A percentile compares a stretch with the other conserved stretches of the same genome.
Conservation (phyloP, 2,113 vertebrate genomes). For the Garra rufa region DNA sequence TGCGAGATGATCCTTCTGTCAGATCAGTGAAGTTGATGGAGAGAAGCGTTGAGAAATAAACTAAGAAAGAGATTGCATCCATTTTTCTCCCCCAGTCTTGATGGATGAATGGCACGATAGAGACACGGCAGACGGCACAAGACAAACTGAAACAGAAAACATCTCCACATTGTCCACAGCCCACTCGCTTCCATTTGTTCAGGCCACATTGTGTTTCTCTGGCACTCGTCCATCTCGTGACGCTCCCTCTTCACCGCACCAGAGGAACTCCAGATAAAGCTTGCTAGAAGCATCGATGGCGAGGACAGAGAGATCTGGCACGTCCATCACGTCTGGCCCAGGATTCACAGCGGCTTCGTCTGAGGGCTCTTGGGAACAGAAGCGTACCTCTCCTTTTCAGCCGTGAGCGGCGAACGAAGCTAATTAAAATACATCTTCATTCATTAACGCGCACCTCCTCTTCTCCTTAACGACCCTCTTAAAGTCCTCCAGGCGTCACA, state of each 20-base stretch:
- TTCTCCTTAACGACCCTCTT: slow-evolving; percentile 16
- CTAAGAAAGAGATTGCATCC: slow-evolving; percentile 3
- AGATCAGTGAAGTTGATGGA: neutral
- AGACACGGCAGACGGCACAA: neutral
- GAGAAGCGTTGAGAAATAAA: neutral
- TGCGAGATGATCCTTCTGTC: neutral
- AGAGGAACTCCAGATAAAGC: neutral
- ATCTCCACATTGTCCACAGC: neutral
- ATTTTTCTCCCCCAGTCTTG: neutral
- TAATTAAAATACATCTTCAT: slow-evolving; percentile 6
- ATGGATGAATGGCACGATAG: neutral
- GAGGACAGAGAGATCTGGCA: neutral
- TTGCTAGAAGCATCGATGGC: neutral
- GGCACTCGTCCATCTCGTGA: too few species aligned
- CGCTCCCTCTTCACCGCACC: neutral
- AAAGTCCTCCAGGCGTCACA: neutral
- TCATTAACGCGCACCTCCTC: slow-evolving; percentile 3
- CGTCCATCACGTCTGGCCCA: neutral
- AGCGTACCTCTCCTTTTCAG: neutral
- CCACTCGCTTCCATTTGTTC: neutral
- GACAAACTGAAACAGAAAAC: neutral
- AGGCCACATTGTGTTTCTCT: too few species aligned
- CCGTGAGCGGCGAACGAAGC: neutral
- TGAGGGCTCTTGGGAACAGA: neutral
- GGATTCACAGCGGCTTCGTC: neutral